Evolutionary conservation across 1,140 invertebrate genomes (phyloP).

Genomic region (Pseudachorutes palmiensis): DNA sequence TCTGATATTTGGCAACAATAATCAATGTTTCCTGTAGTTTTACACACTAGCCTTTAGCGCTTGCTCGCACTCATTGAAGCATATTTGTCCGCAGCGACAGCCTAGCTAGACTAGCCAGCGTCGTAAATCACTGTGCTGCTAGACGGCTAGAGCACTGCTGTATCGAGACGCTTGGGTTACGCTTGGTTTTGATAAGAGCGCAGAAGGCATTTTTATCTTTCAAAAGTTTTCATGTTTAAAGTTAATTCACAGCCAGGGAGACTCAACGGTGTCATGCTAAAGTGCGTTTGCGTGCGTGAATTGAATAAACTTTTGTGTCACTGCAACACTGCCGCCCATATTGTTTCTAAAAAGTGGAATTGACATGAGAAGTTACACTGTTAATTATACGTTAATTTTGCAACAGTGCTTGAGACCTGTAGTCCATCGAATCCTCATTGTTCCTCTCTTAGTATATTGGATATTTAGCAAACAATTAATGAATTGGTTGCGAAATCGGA

Average conservation of each 20-base stretch:
- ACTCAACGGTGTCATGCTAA: not conserved
- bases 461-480: not conserved
- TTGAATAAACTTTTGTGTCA: not conserved
- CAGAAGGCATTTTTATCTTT: too few relatives aligned
- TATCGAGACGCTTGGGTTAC: too few relatives aligned
- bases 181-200: too few relatives aligned
- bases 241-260: not conserved
- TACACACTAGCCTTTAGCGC: too few relatives aligned
- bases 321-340: slow-evolving; percentile 5
- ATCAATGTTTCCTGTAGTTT: too few relatives aligned
- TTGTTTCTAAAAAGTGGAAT: not conserved
- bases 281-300: not conserved
- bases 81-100: too few relatives aligned
- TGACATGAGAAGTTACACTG: not conserved
- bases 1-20: too few relatives aligned
- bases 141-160: not conserved
- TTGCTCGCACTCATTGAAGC: too few relatives aligned
- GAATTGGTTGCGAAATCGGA: not conserved
- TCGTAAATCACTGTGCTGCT: too few relatives aligned
- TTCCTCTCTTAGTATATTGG: not conserved
- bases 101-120: too few relatives aligned
- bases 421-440: not conserved
- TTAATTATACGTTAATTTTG: not conserved
- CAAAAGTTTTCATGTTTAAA: not conserved
- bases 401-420: not conserved